A percentile compares a stretch with the other conserved stretches of the same genome.
phyloP scores from a whole-genome alignment of 2,113 vertebrate genomes.

The Geothlypis trichas region DNA sequence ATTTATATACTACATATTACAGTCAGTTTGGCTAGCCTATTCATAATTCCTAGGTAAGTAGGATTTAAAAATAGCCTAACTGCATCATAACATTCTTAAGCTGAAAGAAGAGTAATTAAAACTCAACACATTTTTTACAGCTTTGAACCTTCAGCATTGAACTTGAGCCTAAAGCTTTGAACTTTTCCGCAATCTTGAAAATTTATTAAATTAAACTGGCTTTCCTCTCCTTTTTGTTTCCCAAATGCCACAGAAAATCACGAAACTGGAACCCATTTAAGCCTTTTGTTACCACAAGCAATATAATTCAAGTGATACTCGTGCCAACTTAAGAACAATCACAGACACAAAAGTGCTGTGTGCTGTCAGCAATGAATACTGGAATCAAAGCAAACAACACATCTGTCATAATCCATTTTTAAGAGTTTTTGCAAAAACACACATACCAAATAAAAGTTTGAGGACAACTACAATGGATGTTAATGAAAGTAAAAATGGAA shows the following conservation, averaged over 20 bases:
- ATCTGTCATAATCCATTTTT: not conserved
- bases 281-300: not conserved
- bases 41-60: not conserved
- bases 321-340: not conserved
- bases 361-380: not conserved
- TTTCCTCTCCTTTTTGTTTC: not conserved
- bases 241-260: not conserved
- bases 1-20: not conserved
- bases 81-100: not conserved
- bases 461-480: not conserved
- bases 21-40: not conserved
- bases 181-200: not conserved
- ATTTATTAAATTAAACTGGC: not conserved
- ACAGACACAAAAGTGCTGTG: not conserved
- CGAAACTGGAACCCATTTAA: not conserved
- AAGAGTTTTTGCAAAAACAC: slow-evolving; percentile 10
- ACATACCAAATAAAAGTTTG: not conserved
- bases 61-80: not conserved
- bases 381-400: not conserved
- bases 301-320: not conserved
- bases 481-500: not conserved
- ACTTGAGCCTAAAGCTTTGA: not conserved
- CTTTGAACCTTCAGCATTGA: not conserved
- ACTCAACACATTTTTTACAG: not conserved
- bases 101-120: not conserved